Conservation (phyloP, 1,140 invertebrate genomes). For the Drosophila tani region DNA sequence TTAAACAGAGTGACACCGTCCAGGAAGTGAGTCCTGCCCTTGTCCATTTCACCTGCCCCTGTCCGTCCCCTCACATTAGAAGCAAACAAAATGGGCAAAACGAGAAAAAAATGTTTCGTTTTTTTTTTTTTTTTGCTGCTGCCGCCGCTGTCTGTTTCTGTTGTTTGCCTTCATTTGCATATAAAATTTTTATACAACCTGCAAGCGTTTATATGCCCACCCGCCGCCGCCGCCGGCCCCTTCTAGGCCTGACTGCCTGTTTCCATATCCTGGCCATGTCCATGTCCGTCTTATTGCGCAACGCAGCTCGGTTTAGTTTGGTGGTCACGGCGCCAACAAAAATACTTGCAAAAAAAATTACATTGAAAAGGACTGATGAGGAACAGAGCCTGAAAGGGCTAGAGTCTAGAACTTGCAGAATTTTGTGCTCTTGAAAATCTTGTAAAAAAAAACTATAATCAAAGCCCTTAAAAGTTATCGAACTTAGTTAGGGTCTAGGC, state of each 20-base stretch:
- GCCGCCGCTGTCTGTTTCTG: conserved; percentile 35
- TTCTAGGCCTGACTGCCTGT: conserved; percentile 39
- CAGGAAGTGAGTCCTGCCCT: conserved; percentile 32
- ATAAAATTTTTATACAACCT: conserved; percentile 68
- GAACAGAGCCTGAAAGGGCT: too few relatives aligned
- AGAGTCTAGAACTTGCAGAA: too few relatives aligned
- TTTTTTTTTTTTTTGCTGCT: conserved; percentile 30
- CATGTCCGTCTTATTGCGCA: conserved; percentile 30
- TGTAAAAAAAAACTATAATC: background rate
- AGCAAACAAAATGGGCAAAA: conserved; percentile 34
- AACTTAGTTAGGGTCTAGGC: background rate
- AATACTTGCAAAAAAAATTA: too few relatives aligned
- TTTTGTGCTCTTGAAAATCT: background rate
- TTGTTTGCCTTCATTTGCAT: conserved; percentile 80
- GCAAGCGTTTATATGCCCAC: conserved; percentile 72
- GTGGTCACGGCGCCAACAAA: too few relatives aligned
- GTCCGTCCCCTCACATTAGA: conserved; percentile 20
- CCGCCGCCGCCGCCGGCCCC: conserved; percentile 9
- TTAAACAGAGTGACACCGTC: conserved; percentile 48
- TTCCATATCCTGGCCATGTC: conserved; percentile 11
- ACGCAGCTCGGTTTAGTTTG: conserved; percentile 36
- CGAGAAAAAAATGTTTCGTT: conserved; percentile 15
- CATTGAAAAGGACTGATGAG: too few relatives aligned
- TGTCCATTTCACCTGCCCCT: conserved; percentile 23
- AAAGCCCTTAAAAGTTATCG: background rate